These are phyloP conservation scores for Andricus grossulariae DNA, from an alignment of 1,140 invertebrate species.

Conservation along the genomic window DNA sequence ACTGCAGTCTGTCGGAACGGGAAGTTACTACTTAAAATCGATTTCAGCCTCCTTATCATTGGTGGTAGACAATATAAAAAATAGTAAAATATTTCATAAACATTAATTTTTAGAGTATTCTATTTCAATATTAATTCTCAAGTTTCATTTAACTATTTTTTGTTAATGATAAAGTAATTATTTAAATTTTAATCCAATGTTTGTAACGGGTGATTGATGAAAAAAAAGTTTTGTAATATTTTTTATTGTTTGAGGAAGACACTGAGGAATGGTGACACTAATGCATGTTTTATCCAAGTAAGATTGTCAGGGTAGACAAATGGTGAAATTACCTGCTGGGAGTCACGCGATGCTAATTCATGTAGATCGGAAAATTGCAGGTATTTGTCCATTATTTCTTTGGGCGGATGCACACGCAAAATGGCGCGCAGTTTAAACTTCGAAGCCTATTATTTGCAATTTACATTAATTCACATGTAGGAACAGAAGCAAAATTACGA, in stretches of 20 bases:
- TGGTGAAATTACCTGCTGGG: conserved; percentile 1
- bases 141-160: too few relatives aligned
- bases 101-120: too few relatives aligned
- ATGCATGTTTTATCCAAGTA: conserved; percentile 6
- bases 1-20: neutral
- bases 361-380: conserved; percentile 23
- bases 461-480: neutral
- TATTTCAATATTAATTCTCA: too few relatives aligned
- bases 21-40: neutral
- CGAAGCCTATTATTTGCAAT: neutral
- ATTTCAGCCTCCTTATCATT: neutral
- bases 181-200: too few relatives aligned
- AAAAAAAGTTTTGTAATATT: neutral
- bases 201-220: neutral
- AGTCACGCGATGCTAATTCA: conserved; percentile 28
- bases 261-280: neutral
- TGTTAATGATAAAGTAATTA: too few relatives aligned
- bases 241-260: neutral
- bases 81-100: too few relatives aligned
- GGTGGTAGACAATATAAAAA: neutral
- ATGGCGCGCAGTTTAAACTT: conserved; percentile 13
- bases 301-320: conserved; percentile 29
- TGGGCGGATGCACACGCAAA: neutral
- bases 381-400: conserved; percentile 8
- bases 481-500: neutral